Evolutionary conservation across 2,113 vertebrate species (phyloP), one percentile per base, ranked within the genome.

Genomic region (Sapayoa aenigma): DNA sequence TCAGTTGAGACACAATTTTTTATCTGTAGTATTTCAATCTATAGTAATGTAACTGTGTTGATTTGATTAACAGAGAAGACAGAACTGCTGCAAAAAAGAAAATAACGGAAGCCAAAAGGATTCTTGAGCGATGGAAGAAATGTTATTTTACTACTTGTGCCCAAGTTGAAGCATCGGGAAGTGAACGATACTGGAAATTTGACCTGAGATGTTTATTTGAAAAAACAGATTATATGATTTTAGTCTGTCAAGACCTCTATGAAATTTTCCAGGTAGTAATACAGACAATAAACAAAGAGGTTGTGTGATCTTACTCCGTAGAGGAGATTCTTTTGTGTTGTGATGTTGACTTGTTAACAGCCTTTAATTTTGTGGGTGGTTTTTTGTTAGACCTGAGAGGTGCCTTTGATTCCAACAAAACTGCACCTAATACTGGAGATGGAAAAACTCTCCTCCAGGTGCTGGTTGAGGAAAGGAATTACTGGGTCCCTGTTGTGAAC

Each of bases 151-250:
- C 97, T 52, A 93, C 98, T 44, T 98, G 99, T 20, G 97, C 98
- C 79, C 98, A 98, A 94, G 99, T 99, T 11, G 99, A 99, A 95
- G 96, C 98, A 17, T 98, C 98, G 1, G 98, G 97, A 85, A 96
- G 98, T 52, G 97, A 98, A 28, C 85, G 97, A 3, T 98, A 98
- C 21, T 99, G 99, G 99, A 99, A 99, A 92, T 99, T 99, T 91
- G 99, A 99, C n/a, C 97, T 96, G 11, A 99, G 98, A 65, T 98
- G 96, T 84, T 97, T 99, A 39, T 99, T 99, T 96, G 98, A 99
- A 95, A 98, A 98, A 93, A 99, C 98, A 0, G 99, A 99, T 86
- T 98, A 99, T 91, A 99, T 99, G 98, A 95, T 98, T 73, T 89
- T 94, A 16, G 93, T 99, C 95, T 99, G 99, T 83, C 99, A 99